phyloP scores from a whole-genome alignment of 2,888 invertebrate genomes.

The Yponomeuta plumbellus region DNA sequence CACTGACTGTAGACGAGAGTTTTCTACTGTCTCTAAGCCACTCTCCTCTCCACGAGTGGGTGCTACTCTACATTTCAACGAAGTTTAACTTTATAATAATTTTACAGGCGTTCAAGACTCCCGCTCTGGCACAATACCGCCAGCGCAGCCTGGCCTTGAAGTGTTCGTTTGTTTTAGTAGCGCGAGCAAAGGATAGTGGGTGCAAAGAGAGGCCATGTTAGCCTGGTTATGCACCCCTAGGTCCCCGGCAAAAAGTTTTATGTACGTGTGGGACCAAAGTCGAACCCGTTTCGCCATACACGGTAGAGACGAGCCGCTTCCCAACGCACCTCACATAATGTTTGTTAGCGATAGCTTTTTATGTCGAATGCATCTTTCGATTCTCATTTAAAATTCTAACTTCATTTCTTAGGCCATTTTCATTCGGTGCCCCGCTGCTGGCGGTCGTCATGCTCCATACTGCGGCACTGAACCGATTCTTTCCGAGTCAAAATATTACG shows the following conservation, averaged over 20 bases:
- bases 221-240: conserved; percentile 50
- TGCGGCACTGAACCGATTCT: conserved; percentile 32
- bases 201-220: conserved; percentile 36
- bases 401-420: conserved; percentile 69
- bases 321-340: conserved; percentile 73
- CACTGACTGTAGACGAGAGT: no score
- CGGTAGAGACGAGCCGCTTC: conserved; percentile 66
- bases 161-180: not conserved
- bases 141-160: conserved; percentile 38
- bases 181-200: not conserved
- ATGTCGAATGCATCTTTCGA: conserved; percentile 76
- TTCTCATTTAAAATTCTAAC: conserved; percentile 77
- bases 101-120: conserved; percentile 37
- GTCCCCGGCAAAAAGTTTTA: conserved; percentile 62
- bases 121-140: conserved; percentile 44
- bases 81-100: conserved; percentile 4
- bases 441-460: conserved; percentile 48
- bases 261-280: conserved; percentile 73
- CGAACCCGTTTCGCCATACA: conserved; percentile 74
- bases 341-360: conserved; percentile 76
- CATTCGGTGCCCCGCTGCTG: conserved; percentile 63
- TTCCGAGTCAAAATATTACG: conserved; percentile 60
- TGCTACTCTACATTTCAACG: no score
- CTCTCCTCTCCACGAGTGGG: no score
- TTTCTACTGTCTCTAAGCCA: no score